Evolutionary conservation across 1,140 invertebrate genomes (phyloP).

Genomic region (Calosoma granatense): DNA sequence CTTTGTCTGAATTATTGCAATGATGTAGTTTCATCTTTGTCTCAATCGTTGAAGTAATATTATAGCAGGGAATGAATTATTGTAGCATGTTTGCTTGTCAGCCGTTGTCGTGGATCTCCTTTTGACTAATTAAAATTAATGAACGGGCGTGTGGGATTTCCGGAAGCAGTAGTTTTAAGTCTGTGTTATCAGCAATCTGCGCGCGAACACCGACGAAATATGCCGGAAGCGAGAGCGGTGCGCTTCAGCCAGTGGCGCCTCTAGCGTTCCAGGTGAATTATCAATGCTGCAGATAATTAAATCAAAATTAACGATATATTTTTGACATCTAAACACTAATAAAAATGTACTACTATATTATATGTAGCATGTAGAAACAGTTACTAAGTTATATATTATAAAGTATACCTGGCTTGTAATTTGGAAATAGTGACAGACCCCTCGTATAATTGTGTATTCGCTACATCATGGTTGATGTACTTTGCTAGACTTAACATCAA

Average conservation of each 20-base stretch:
- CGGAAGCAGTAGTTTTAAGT: constrained; percentile 7
- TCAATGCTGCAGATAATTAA: too few species aligned
- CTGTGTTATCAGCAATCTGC: constrained; percentile 1
- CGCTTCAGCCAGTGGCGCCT: neutral
- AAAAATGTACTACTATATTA: too few species aligned
- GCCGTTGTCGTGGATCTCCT: neutral
- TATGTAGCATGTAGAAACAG: too few species aligned
- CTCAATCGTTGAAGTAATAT: neutral
- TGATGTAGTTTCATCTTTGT: too few species aligned
- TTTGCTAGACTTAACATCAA: constrained; percentile 21
- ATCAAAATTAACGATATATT: too few species aligned
- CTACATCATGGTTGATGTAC: neutral
- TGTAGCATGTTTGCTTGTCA: neutral
- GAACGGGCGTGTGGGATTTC: constrained; percentile 3
- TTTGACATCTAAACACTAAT: too few species aligned
- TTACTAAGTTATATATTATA: too few species aligned
- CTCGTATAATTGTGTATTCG: too few species aligned
- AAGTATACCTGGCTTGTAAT: too few species aligned
- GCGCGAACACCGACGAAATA: neutral
- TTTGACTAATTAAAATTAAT: constrained; percentile 7
- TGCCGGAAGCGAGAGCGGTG: neutral
- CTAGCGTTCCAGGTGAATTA: too few species aligned
- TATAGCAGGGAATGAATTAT: neutral
- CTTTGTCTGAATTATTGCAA: too few species aligned
- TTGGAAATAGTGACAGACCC: too few species aligned